Base-by-base conservation (phyloP, 2,888 invertebrate species). In the Drosophila paramelanica region DNA sequence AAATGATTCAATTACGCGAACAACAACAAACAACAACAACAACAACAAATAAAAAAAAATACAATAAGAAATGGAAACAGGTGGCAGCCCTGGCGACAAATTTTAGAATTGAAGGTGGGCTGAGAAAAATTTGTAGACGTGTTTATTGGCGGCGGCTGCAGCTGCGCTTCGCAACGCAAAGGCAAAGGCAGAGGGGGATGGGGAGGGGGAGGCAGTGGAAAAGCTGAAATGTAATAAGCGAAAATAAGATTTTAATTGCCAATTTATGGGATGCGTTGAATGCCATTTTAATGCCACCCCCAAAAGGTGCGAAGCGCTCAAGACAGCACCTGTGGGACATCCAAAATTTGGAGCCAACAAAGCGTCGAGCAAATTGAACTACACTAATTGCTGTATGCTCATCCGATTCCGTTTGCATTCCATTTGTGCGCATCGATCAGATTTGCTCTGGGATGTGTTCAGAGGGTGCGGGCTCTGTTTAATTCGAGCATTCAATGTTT, bases 241-340 rank as follows among this genome's bases (percentile, higher is more conserved):
- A 78, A 88, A 88, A 89, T 88, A 89, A 83, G 83, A 86, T 88
- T 88, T 88, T 88, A 88, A 88, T 88, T 88, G 88, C 81, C 82
- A 74, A 68, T 78, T 86, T 86, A 79, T 84, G 81, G 73, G 64
- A 39, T 50, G 70, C 56, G 43, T 67, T 60, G 73, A 89, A 82
- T 86, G 82, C 61, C 73, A 67, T 76, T 86, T 89, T 79, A 84
- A 89, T 88, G 67, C 58, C 42, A 36, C 17, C 17, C 60, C 50
- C 41, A 46, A 49, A 25, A 59, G 49, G 51, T 57, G 67, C 50
- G 14, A 65, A 57, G 31, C 27, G 41, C n/a, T 23, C 27, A 11
- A 11, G 0, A 11, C 13, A 17, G 31, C 45, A 73, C 74, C 73
- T 73, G 69, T 49, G 65, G 13, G 5, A 25, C 13, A 38, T 17